Conservation (phyloP, 2,797 vertebrate genomes). For the Lacerta viridis region DNA sequence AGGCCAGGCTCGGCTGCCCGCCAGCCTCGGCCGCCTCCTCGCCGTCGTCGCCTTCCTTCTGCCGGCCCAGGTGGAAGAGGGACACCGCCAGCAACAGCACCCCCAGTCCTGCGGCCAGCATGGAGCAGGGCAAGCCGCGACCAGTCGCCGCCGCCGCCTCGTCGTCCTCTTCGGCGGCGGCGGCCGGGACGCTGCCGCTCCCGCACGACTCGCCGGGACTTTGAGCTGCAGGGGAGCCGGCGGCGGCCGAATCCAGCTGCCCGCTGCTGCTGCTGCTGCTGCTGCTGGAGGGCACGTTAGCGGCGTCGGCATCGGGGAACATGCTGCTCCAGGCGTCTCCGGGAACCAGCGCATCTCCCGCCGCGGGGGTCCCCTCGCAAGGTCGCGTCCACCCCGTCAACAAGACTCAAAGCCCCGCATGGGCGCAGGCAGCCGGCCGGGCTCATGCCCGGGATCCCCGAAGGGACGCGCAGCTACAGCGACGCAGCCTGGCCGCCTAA, state of each 20-base stretch:
- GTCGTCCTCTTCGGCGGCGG: conserved; percentile 32
- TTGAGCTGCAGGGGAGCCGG: conserved; percentile 32
- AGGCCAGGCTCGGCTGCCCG: conserved; percentile 55
- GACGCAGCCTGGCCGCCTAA: background rate
- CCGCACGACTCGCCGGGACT: conserved; percentile 35
- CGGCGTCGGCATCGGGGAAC: conserved; percentile 70
- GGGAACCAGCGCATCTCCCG: conserved; percentile 70
- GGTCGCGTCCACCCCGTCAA: conserved; percentile 30
- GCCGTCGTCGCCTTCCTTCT: conserved; percentile 33
- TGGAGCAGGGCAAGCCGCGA: conserved; percentile 49
- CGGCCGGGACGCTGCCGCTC: conserved; percentile 42
- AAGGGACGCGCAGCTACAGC: conserved; percentile 3
- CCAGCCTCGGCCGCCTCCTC: conserved; percentile 7
- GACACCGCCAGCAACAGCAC: conserved; percentile 57
- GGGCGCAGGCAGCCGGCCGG: conserved; percentile 57
- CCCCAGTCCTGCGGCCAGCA: conserved; percentile 64
- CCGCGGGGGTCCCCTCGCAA: conserved; percentile 48
- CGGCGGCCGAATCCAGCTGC: conserved; percentile 42
- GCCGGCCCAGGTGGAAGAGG: conserved; percentile 64
- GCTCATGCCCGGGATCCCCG: conserved; percentile 74
- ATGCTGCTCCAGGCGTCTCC: conserved; percentile 73
- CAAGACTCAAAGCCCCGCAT: conserved; percentile 57
- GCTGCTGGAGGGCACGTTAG: conserved; percentile 59
- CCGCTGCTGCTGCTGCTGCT: conserved; percentile 33
- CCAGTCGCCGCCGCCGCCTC: conserved; percentile 43